A percentile compares a stretch with the other conserved stretches of the same genome.
Conservation (phyloP, 2,113 vertebrate species). For the Microcebus murinus region DNA sequence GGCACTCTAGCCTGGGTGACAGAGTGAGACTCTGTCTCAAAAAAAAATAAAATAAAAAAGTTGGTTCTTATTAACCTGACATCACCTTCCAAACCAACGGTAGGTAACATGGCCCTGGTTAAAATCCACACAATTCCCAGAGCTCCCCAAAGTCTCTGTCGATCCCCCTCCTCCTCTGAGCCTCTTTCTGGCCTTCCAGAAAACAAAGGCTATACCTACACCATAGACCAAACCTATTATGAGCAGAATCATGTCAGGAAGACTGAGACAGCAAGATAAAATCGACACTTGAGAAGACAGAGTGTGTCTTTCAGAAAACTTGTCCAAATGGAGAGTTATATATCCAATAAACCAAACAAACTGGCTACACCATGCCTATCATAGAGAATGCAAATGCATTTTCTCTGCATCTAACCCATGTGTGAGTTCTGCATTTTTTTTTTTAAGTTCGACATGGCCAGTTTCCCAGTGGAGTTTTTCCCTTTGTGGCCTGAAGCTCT, state of each 20-base stretch:
- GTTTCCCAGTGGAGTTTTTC: neutral
- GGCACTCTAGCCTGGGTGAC: too few relatives aligned
- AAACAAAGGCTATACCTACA: neutral
- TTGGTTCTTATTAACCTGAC: neutral
- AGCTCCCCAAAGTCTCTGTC: neutral
- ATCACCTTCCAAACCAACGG: neutral
- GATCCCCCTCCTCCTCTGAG: neutral
- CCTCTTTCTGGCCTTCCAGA: neutral
- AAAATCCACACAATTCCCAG: neutral
- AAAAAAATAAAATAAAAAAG: too few relatives aligned
- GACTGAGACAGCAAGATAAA: conserved; percentile 20
- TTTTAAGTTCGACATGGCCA: neutral
- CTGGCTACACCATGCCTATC: neutral
- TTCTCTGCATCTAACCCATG: neutral
- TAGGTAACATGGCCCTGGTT: neutral
- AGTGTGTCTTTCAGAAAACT: conserved; percentile 28
- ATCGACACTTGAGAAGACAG: neutral
- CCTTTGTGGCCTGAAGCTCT: neutral
- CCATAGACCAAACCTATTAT: conserved; percentile 11
- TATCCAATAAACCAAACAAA: neutral
- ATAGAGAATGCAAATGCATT: neutral
- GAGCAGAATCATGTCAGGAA: neutral
- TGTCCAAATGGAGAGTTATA: neutral
- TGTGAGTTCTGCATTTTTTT: neutral
- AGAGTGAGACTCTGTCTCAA: too few relatives aligned